Percentiles rank a stretch among this genome's conserved stretches.
Conservation (phyloP, 1,140 invertebrate species). For the Cardiocondyla obscurior region DNA sequence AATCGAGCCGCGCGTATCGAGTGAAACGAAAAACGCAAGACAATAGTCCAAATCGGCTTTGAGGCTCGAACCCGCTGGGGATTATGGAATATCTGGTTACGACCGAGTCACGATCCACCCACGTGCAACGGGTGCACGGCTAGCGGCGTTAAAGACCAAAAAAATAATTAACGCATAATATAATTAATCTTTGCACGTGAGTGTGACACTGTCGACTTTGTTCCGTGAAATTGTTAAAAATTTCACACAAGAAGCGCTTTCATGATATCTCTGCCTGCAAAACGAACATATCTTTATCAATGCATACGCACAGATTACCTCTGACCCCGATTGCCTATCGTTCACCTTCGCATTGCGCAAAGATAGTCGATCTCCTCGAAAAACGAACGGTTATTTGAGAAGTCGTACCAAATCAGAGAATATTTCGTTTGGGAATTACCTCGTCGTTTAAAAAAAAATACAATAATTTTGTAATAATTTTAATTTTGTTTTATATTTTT, state of each 20-base stretch:
- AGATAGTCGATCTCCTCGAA: slow-evolving; percentile 12
- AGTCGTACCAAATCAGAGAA: background rate
- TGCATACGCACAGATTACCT: slow-evolving; percentile 40
- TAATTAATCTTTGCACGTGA: slow-evolving; percentile 18
- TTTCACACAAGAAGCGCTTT: background rate
- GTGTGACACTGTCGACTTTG: background rate
- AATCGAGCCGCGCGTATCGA: slow-evolving; percentile 26
- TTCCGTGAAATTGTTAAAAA: background rate
- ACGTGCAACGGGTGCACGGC: background rate
- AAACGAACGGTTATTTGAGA: background rate
- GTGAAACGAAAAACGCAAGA: background rate
- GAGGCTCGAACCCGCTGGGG: background rate
- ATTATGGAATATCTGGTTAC: slow-evolving; percentile 17
- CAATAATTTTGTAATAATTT: too few species aligned
- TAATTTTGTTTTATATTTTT: too few species aligned
- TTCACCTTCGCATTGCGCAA: slow-evolving; percentile 21
- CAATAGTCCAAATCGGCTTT: slow-evolving; percentile 42
- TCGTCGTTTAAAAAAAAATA: too few species aligned
- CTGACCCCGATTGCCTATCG: slow-evolving; percentile 39
- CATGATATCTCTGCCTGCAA: background rate
- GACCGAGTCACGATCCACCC: background rate
- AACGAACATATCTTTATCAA: slow-evolving; percentile 9
- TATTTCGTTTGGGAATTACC: background rate
- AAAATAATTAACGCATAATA: slow-evolving; percentile 13
- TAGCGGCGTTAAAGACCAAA: too few species aligned